phyloP scores from a whole-genome alignment of 2,888 invertebrate species.

The Drosophila emarginata region DNA sequence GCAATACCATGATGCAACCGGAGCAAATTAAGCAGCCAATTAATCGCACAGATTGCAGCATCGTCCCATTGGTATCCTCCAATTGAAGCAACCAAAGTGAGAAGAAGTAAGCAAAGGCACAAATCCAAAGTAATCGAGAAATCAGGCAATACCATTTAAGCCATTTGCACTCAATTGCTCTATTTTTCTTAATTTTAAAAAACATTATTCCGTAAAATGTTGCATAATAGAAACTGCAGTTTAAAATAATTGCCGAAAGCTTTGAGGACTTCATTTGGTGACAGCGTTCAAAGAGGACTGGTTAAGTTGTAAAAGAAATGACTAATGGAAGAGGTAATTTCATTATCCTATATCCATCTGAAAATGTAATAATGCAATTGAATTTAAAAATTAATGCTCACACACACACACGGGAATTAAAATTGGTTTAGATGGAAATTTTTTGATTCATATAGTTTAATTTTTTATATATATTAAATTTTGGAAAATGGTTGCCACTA shows the following conservation, averaged over 20 bases:
- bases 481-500: no score
- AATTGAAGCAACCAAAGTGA: background rate
- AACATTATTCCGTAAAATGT: conserved; percentile 5
- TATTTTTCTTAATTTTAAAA: conserved; percentile 4
- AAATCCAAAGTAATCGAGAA: conserved; percentile 11
- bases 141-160: conserved; percentile 49
- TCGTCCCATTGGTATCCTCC: conserved; percentile 10
- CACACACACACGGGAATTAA: no score
- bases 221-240: conserved; percentile 13
- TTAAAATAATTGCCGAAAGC: conserved; percentile 11
- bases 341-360: background rate
- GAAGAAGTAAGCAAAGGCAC: conserved; percentile 3
- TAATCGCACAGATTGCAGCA: conserved; percentile 23
- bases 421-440: no score
- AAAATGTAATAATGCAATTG: background rate
- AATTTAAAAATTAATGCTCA: no score
- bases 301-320: background rate
- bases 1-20: conserved; percentile 30
- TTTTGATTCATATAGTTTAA: no score
- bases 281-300: background rate
- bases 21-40: conserved; percentile 16
- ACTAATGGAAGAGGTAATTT: background rate
- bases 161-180: conserved; percentile 25
- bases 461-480: no score
- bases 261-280: background rate